These are phyloP conservation scores for Panurus biarmicus DNA, from an alignment of 2,113 vertebrate species.

Conservation along the genomic window DNA sequence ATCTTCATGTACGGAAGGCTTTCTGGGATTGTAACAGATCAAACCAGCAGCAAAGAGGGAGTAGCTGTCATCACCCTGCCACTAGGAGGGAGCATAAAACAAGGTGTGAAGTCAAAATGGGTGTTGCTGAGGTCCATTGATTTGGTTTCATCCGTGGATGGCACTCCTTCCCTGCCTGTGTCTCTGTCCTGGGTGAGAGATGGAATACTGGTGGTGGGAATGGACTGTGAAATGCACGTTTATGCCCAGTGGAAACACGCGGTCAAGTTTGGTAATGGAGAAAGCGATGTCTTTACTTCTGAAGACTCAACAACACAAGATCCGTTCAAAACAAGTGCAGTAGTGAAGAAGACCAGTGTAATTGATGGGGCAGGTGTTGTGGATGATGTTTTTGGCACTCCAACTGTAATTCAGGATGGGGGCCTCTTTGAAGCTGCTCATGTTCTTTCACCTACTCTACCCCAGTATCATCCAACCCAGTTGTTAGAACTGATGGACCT, in stretches of 20 bases:
- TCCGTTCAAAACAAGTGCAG: constrained; percentile 69
- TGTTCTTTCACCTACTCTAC: constrained; percentile 91
- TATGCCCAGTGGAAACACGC: constrained; percentile 96
- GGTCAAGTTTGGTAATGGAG: constrained; percentile 78
- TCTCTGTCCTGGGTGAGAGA: constrained; percentile 97
- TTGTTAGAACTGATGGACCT: constrained; percentile 95
- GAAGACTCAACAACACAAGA: constrained; percentile 67
- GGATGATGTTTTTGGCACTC: constrained; percentile 88
- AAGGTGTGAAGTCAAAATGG: constrained; percentile 94
- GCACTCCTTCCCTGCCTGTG: constrained; percentile 92
- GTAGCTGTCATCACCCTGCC: constrained; percentile 93
- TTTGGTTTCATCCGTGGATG: constrained; percentile 91
- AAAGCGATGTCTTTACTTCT: constrained; percentile 67
- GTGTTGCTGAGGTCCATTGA: constrained; percentile 89
- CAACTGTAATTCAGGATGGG: constrained; percentile 89
- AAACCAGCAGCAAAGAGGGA: constrained; percentile 87
- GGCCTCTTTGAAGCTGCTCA: constrained; percentile 97
- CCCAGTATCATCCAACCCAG: constrained; percentile 97
- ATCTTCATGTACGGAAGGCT: constrained; percentile 98
- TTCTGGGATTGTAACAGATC: constrained; percentile 91
- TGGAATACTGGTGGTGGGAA: constrained; percentile 94
- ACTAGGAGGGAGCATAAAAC: constrained; percentile 96
- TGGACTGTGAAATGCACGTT: constrained; percentile 99
- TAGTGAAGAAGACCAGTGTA: constrained; percentile 80
- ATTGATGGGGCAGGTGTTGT: constrained; percentile 78